Base-by-base conservation (phyloP, 2,888 invertebrate genomes). In the Meteorus colon region DNA sequence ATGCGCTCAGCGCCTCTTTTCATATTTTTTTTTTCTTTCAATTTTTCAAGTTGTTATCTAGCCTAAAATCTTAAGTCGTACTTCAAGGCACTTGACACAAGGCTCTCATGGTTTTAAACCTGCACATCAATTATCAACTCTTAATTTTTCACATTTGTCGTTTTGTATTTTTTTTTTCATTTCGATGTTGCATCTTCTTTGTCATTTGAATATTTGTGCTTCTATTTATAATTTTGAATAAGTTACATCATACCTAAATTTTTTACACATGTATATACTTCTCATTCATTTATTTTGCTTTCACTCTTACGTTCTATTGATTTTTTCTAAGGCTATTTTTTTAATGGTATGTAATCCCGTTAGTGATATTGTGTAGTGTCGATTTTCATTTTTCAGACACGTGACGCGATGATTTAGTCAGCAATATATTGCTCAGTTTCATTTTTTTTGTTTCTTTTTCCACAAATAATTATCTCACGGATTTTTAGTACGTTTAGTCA, bases 41-140 rank as follows among this genome's bases (percentile, higher is more conserved):
- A 72, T 73, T 74, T 78, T 73, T 41, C 74, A 72, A 45, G 74
- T 79, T 77, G 74, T 77, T 78, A 72, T 84, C 84, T 86, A 87
- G 84, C 83, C 88, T 89, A 89, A 88, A 86, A 84, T 88, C 88
- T 88, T 55, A 89, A 87, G 82, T 88, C 87, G 86, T 89, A 89
- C 84, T 88, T 88, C 84, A 89, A 89, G 89, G 89, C 89, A 89
- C 89, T 89, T 89, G 87, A 89, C 86, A 87, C 88, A 89, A 89
- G 89, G 89, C 89, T 89, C 85, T 86, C 87, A 86, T 86, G 86
- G 84, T 88, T 88, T 79, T 84, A 83, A 84, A 87, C 83, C 84
- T 85, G 84, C 83, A 81, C 82, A 81, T 84, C 82, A 77, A 59
- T 65, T 59, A 55, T 76, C 76, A 80, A 73, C 73, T 79, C 77